A percentile compares a stretch with the other conserved stretches of the same genome.
phyloP scores from a whole-genome alignment of 64 coral and sea anemone species.

The Actinia tenebrosa region DNA sequence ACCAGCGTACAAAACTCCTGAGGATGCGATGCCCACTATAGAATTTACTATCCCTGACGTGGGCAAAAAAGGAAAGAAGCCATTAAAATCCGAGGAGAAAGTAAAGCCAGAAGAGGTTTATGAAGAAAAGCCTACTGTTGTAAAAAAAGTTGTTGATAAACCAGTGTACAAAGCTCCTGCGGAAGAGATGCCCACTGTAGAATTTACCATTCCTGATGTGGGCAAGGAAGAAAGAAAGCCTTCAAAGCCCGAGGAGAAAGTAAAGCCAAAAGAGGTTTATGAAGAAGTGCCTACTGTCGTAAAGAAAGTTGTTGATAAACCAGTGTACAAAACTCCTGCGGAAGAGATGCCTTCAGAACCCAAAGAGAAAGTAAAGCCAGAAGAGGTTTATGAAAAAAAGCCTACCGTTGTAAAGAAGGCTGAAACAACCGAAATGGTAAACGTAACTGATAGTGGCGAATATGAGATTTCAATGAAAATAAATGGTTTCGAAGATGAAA shows the following conservation, averaged over 20 bases:
- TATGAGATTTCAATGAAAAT: constrained; percentile 1
- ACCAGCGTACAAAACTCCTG: not conserved
- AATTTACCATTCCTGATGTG: constrained; percentile 25
- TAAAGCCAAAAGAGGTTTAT: not conserved
- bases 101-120: not conserved
- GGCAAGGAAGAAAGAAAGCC: not conserved
- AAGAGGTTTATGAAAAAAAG: not conserved
- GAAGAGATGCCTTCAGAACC: not conserved
- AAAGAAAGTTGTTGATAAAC: constrained; percentile 1
- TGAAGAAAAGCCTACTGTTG: not conserved
- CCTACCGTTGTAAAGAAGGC: not conserved
- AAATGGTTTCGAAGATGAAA: not conserved
- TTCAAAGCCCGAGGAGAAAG: not conserved
- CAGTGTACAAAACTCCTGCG: constrained; percentile 4
- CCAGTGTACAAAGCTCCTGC: constrained; percentile 14
- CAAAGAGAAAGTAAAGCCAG: not conserved
- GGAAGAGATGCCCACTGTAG: constrained; percentile 3
- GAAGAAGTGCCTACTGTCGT: not conserved
- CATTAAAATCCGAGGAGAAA: not conserved
- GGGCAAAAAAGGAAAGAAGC: constrained; percentile 9
- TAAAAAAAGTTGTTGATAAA: not conserved
- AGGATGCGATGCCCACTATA: not conserved
- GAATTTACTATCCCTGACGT: constrained; percentile 7
- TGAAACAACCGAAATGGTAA: not conserved
- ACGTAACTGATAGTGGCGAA: not conserved